Evolutionary conservation across 2,113 vertebrate species (phyloP).

Genomic region (Paracanthobrama guichenoti): DNA sequence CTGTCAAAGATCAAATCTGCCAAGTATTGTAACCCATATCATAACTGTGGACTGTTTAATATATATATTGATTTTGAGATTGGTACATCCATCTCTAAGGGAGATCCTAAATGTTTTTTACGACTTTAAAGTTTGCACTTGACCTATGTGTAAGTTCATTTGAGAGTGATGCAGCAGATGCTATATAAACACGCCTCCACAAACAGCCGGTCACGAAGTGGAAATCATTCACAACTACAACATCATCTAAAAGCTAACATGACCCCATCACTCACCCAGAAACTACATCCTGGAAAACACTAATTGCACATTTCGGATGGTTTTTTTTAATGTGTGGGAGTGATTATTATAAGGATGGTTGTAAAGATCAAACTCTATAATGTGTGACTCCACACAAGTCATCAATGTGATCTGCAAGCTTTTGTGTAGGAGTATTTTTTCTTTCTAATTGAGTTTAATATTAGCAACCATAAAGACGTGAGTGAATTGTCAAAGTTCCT

Average conservation of each 20-base stretch:
- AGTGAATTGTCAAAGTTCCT: not conserved
- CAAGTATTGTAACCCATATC: too few species aligned
- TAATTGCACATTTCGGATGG: not conserved
- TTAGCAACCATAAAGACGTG: not conserved
- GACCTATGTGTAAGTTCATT: not conserved
- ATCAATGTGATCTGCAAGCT: not conserved
- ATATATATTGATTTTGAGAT: not conserved
- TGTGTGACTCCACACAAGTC: not conserved
- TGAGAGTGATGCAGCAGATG: not conserved
- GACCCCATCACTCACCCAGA: not conserved
- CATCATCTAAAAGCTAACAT: not conserved
- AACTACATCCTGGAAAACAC: constrained; percentile 1
- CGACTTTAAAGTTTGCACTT: not conserved
- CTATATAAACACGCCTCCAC: constrained; percentile 25
- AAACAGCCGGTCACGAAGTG: constrained; percentile 16
- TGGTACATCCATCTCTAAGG: not conserved
- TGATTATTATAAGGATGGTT: not conserved
- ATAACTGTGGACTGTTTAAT: not conserved
- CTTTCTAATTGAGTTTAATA: not conserved
- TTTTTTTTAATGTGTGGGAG: not conserved
- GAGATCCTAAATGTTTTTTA: not conserved
- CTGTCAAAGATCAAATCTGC: too few species aligned
- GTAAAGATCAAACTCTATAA: not conserved
- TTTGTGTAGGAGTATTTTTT: not conserved
- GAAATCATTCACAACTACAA: not conserved